Evolutionary conservation across 2,113 vertebrate species (phyloP), one percentile per base, ranked within the genome.

Genomic region (Galeopterus variegatus): DNA sequence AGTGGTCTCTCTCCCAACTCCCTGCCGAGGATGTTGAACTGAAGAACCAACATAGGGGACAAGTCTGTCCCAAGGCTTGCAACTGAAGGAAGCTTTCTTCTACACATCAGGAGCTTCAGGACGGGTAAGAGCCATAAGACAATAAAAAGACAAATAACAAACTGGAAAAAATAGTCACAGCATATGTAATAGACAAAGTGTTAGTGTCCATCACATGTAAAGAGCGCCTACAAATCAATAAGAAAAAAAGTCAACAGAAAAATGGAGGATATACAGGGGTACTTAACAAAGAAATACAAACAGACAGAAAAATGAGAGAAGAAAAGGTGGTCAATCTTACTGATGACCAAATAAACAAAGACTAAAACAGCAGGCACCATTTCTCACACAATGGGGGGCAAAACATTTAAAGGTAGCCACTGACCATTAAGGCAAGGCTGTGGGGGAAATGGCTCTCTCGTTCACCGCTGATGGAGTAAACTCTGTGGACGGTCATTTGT

Each of bases 211-310:
- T 33, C 76, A 79, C 23, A 90, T 69, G 50, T 45, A 69, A 90
- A 90, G n/a, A 90, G 76, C 19, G 45, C 62, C 48, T 67, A 79
- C 48, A 80, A 80, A 56, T 67, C n/a, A 90, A 45, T 33, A 90
- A 56, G 24, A 67, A 65, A 36, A 79, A 79, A 90, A 28, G 41
- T 76, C 56, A 62, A n/a, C 48, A 79, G 58, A 62, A 62, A 73
- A 73, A 73, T 10, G 33, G 48, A 77, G 28, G 48, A 19, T 31
- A 76, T 50, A 64, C 9, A 58, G 48, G 58, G 28, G 24, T 79
- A 24, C 50, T 65, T 54, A 50, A 18, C 75, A 15, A 52, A 90
- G 58, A 54, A 26, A 79, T 79, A 90, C 33, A 77, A 56, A 56
- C n/a, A 56, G 28, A 17, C 2, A 54, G 50, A 24, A 4, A 88